Conservation (phyloP, 2,797 vertebrate species). For the Heliangelus exortis region DNA sequence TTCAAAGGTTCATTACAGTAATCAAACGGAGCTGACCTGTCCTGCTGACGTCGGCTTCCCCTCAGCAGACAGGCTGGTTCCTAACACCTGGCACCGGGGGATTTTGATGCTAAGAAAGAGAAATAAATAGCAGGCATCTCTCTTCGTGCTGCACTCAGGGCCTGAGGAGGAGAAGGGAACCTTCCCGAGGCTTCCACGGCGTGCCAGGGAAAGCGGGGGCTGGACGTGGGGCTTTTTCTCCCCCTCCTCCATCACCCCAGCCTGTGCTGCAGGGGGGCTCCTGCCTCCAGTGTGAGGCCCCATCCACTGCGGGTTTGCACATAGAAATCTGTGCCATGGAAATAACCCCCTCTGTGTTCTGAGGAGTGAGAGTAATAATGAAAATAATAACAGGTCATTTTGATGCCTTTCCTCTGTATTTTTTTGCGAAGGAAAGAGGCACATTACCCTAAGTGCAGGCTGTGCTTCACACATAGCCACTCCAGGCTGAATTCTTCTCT, state of each 20-base stretch:
- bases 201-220: not conserved
- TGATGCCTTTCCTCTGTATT: not conserved
- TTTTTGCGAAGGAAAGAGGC: accelerated
- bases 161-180: not conserved
- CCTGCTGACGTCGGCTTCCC: constrained; percentile 30
- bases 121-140: not conserved
- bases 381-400: not conserved
- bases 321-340: not conserved
- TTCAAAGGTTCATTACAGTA: not conserved
- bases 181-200: accelerated
- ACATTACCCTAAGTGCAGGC: not conserved
- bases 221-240: not conserved
- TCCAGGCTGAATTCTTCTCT: not conserved
- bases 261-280: not conserved
- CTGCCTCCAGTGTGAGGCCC: not conserved
- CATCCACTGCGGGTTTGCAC: not conserved
- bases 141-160: not conserved
- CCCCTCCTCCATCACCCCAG: accelerated
- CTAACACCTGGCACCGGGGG: constrained; percentile 8
- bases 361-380: not conserved
- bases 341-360: not conserved
- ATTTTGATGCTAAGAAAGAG: constrained; percentile 12
- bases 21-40: constrained; percentile 16
- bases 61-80: not conserved
- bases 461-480: not conserved